These are phyloP conservation scores for Platypus cylindrus DNA, from an alignment of 2,888 invertebrate species.

Conservation along the genomic window DNA sequence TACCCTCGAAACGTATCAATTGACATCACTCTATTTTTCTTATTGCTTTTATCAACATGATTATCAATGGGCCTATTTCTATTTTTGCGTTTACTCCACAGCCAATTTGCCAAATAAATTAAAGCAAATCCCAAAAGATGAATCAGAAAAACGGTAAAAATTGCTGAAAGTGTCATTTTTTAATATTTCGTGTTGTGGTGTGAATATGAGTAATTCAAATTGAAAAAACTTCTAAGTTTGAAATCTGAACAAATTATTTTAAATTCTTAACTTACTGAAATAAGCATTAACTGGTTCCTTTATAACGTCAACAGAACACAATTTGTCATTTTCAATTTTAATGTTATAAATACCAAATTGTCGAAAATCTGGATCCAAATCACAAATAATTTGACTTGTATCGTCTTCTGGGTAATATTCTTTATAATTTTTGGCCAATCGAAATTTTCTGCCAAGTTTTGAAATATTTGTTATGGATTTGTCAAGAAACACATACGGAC, in stretches of 20 bases:
- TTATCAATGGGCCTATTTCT: slow-evolving; percentile 3
- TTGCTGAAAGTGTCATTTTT: slow-evolving; percentile 27
- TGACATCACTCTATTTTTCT: slow-evolving; percentile 44
- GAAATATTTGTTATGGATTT: slow-evolving; percentile 13
- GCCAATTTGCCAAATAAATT: slow-evolving; percentile 16
- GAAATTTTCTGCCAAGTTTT: slow-evolving; percentile 15
- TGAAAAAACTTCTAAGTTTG: too few relatives aligned
- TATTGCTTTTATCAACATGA: slow-evolving; percentile 13
- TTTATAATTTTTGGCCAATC: slow-evolving; percentile 16
- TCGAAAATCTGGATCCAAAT: slow-evolving; percentile 19
- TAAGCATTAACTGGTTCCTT: slow-evolving; percentile 23
- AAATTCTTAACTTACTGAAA: slow-evolving; percentile 18
- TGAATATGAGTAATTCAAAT: background rate
- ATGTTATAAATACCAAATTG: slow-evolving; percentile 24
- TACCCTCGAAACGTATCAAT: slow-evolving; percentile 75
- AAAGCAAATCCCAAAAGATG: slow-evolving; percentile 25
- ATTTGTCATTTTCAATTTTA: slow-evolving; percentile 14
- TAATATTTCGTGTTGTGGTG: background rate
- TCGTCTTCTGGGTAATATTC: slow-evolving; percentile 18
- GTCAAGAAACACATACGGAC: slow-evolving; percentile 15
- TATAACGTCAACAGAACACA: slow-evolving; percentile 17
- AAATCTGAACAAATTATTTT: too few relatives aligned
- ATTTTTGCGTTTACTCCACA: slow-evolving; percentile 17
- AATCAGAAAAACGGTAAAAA: slow-evolving; percentile 32
- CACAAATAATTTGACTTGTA: slow-evolving; percentile 17